Conservation (phyloP, 2,113 vertebrate genomes). For the Saguinus midas region DNA sequence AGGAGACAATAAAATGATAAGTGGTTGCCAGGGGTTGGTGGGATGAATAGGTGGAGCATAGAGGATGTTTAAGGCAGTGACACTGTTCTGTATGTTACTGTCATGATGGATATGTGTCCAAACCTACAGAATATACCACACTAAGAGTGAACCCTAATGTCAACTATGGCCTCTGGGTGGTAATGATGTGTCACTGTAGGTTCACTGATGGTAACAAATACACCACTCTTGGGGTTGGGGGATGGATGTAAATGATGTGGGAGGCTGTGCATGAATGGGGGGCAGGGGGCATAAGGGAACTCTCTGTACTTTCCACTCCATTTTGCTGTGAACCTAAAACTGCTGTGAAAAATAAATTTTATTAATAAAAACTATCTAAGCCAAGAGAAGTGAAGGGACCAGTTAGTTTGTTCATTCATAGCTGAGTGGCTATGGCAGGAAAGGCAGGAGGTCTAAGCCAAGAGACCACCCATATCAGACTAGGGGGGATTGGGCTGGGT, state of each 20-base stretch:
- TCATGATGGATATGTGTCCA: neutral
- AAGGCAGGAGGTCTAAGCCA: neutral
- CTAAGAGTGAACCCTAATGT: neutral
- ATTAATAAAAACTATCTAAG: slow-evolving; percentile 3
- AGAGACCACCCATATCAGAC: neutral
- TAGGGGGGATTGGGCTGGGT: too few relatives aligned
- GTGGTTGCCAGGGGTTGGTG: neutral
- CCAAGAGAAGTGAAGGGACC: neutral
- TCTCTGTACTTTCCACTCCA: neutral
- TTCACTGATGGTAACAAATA: neutral
- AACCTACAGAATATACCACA: neutral
- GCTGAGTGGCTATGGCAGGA: neutral
- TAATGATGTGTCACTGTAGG: neutral
- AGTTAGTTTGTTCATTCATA: neutral
- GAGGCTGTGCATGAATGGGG: neutral
- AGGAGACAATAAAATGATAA: neutral
- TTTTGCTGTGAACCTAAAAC: slow-evolving; percentile 8
- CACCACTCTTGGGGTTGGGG: neutral
- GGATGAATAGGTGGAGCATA: neutral
- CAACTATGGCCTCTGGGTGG: neutral
- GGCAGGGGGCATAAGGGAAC: neutral
- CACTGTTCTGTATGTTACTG: neutral
- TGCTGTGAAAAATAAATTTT: neutral
- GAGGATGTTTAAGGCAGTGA: neutral
- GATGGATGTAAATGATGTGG: too few relatives aligned